Percentiles rank a stretch among this genome's conserved stretches.
Evolutionary conservation across 2,888 invertebrate species (phyloP).

Genomic region (Tigriopus californicus): DNA sequence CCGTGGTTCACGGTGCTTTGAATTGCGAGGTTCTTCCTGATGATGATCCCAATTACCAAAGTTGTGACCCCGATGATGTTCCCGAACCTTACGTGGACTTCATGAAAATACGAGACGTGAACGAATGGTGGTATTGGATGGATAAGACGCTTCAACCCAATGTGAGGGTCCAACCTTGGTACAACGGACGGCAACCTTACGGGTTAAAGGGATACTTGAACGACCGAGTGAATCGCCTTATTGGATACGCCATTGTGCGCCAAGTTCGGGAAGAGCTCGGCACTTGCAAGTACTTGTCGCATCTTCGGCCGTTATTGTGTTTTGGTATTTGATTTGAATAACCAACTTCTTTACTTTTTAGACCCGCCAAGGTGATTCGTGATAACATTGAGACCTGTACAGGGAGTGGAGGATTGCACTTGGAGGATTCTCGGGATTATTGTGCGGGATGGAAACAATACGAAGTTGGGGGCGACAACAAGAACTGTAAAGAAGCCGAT

Average conservation of each 20-base stretch:
- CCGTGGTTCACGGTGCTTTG: slow-evolving; percentile 8
- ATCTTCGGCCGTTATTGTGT: too few species aligned
- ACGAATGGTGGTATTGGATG: slow-evolving; percentile 30
- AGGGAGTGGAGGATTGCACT: neutral
- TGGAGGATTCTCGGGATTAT: neutral
- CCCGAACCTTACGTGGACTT: neutral
- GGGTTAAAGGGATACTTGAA: slow-evolving; percentile 31
- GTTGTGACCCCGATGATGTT: slow-evolving; percentile 2
- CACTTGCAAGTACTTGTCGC: slow-evolving; percentile 16
- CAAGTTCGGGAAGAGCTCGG: slow-evolving; percentile 27
- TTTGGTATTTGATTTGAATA: too few species aligned
- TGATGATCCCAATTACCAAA: neutral
- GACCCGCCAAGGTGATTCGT: neutral
- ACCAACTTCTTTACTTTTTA: too few species aligned
- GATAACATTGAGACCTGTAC: slow-evolving; percentile 2
- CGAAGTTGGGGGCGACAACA: too few species aligned
- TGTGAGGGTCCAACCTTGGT: slow-evolving; percentile 29
- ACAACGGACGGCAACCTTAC: slow-evolving; percentile 32
- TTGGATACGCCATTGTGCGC: slow-evolving; percentile 35
- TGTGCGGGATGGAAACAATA: slow-evolving; percentile 2
- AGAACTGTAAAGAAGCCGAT: neutral
- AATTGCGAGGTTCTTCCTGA: neutral
- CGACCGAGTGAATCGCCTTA: slow-evolving; percentile 32
- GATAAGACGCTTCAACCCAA: slow-evolving; percentile 26
- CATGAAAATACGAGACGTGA: slow-evolving; percentile 20